Evolutionary conservation across 23 tunicate genomes (phyloP).

Genomic region (Ciona savignyi): DNA sequence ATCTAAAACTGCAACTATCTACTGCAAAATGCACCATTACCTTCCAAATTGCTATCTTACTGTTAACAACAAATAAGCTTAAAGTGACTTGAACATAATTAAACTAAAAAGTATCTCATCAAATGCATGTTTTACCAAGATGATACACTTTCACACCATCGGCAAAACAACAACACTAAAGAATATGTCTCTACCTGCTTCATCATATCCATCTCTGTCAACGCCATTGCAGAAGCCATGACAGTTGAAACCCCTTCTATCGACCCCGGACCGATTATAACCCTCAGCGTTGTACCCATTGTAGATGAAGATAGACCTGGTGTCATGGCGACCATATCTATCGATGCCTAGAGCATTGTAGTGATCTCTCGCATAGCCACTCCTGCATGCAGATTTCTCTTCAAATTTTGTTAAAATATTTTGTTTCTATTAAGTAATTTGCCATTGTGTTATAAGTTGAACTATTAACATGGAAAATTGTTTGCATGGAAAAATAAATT

Average conservation of each 20-base stretch:
- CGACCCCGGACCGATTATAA: constrained; percentile 59
- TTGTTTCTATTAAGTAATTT: too few relatives aligned
- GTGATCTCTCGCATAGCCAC: constrained; percentile 58
- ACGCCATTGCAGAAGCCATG: constrained; percentile 41
- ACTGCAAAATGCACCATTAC: too few relatives aligned
- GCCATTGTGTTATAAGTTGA: too few relatives aligned
- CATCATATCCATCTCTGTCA: constrained; percentile 49
- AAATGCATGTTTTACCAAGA: background rate
- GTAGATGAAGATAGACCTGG: constrained; percentile 22
- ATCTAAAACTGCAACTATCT: too few relatives aligned
- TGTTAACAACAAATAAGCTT: too few relatives aligned
- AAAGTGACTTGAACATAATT: too few relatives aligned
- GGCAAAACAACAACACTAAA: too few relatives aligned
- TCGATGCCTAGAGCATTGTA: constrained; percentile 58
- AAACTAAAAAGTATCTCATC: background rate
- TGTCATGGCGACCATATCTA: constrained; percentile 33
- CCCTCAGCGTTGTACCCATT: constrained; percentile 80
- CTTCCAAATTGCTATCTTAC: too few relatives aligned
- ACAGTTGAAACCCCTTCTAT: constrained; percentile 56
- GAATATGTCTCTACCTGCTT: constrained; percentile 4
- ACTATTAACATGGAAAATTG: too few relatives aligned
- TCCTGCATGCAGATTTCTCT: too few relatives aligned
- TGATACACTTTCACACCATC: background rate
- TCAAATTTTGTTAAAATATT: too few relatives aligned
- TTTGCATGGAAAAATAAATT: too few relatives aligned